Evolutionary conservation across 2,113 vertebrate genomes (phyloP).

Genomic region (Tringa solitaria): DNA sequence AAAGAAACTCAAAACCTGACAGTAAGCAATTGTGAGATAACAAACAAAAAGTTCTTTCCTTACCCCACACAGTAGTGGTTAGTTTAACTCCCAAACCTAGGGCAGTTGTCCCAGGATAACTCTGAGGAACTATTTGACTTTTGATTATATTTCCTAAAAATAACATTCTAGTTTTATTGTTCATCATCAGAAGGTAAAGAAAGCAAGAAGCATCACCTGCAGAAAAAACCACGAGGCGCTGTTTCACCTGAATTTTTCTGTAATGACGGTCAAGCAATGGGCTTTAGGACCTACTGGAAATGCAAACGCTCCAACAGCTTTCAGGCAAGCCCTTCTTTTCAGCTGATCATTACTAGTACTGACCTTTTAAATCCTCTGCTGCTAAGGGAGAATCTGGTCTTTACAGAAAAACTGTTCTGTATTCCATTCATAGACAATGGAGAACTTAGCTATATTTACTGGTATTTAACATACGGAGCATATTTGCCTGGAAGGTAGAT

Average conservation of each 20-base stretch:
- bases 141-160: not conserved
- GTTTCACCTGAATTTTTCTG: not conserved
- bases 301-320: not conserved
- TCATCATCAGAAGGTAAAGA: not conserved
- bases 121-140: not conserved
- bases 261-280: not conserved
- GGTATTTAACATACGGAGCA: conserved; percentile 62
- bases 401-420: conserved; percentile 56
- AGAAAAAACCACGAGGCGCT: not conserved
- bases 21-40: not conserved
- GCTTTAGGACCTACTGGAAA: conserved; percentile 26
- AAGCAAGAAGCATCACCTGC: not conserved
- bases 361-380: conserved; percentile 68
- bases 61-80: not conserved
- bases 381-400: conserved; percentile 61
- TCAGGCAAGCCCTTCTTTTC: conserved; percentile 45
- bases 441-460: conserved; percentile 66
- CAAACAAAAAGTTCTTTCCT: not conserved
- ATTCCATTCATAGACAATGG: conserved; percentile 39
- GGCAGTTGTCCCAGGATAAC: not conserved
- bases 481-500: conserved; percentile 65
- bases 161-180: not conserved
- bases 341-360: conserved; percentile 57
- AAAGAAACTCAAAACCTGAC: not conserved
- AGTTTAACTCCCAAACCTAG: not conserved